These are phyloP conservation scores for Hedya salicella DNA, from an alignment of 2,888 invertebrate genomes.

Conservation along the genomic window DNA sequence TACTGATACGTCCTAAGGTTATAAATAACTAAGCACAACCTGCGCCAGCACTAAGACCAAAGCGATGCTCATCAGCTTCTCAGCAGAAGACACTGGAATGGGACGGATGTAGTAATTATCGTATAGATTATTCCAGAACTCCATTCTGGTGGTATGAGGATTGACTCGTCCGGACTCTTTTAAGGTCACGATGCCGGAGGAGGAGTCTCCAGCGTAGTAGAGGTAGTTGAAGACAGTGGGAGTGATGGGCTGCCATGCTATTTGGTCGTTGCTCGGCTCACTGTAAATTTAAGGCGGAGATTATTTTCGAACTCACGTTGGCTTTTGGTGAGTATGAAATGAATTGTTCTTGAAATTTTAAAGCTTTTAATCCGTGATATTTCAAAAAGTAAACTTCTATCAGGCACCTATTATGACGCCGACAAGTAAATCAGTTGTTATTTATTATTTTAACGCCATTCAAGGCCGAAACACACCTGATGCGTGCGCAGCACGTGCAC, in stretches of 20 bases:
- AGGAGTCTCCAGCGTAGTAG: slow-evolving; percentile 52
- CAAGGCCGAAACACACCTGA: too few relatives aligned
- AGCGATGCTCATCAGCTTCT: slow-evolving; percentile 46
- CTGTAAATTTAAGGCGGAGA: slow-evolving; percentile 24
- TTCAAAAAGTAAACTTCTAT: too few relatives aligned
- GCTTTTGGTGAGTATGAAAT: not conserved
- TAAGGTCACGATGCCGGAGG: not conserved
- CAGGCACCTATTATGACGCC: too few relatives aligned
- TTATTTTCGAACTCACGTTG: not conserved
- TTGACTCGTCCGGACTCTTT: slow-evolving; percentile 51
- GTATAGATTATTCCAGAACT: slow-evolving; percentile 60
- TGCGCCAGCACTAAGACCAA: slow-evolving; percentile 51
- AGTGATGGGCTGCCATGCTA: slow-evolving; percentile 54
- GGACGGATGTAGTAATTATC: slow-evolving; percentile 58
- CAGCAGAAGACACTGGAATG: slow-evolving; percentile 51
- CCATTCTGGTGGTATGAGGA: slow-evolving; percentile 60
- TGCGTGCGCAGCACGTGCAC: too few relatives aligned
- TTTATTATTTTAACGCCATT: too few relatives aligned
- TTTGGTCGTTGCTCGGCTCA: slow-evolving; percentile 10
- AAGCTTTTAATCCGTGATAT: too few relatives aligned
- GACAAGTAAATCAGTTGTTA: too few relatives aligned
- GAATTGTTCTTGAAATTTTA: too few relatives aligned
- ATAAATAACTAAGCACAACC: slow-evolving; percentile 52
- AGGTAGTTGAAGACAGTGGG: slow-evolving; percentile 51
- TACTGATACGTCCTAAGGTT: slow-evolving; percentile 21